Evolutionary conservation across 2,797 vertebrate species (phyloP).

Genomic region (Coluber constrictor): DNA sequence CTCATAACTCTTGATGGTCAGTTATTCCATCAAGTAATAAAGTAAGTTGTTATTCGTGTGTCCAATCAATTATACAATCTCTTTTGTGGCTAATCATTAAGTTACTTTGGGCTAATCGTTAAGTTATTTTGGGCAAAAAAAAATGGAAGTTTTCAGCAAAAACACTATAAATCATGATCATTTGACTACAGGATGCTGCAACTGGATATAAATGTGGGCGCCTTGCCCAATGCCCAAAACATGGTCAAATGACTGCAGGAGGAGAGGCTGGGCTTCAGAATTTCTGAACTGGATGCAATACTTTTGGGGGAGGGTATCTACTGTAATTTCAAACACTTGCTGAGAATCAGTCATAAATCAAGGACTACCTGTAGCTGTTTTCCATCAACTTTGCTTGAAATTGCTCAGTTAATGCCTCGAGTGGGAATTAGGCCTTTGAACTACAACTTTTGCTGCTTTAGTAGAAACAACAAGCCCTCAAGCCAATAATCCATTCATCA

Average conservation of each 20-base stretch:
- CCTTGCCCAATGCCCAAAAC: neutral
- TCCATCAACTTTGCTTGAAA: neutral
- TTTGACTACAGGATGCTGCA: neutral
- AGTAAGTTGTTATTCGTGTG: neutral
- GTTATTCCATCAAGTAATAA: neutral
- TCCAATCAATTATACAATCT: neutral
- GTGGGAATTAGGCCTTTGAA: neutral
- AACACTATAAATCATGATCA: neutral
- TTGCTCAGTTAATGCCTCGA: neutral
- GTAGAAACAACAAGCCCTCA: neutral
- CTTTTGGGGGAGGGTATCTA: neutral
- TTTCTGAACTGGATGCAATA: neutral
- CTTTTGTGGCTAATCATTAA: neutral
- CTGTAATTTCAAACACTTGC: neutral
- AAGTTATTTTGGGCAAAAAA: neutral
- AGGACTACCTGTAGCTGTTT: neutral
- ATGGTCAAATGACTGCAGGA: neutral
- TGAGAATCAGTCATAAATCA: neutral
- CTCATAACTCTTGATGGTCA: neutral
- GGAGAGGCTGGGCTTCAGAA: neutral
- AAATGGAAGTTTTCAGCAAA: neutral
- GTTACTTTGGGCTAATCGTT: neutral
- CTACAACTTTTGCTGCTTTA: neutral
- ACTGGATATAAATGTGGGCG: neutral
- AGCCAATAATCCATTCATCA: neutral